Conservation (phyloP, 2,888 invertebrate genomes). For the Eupithecia dodoneata region DNA sequence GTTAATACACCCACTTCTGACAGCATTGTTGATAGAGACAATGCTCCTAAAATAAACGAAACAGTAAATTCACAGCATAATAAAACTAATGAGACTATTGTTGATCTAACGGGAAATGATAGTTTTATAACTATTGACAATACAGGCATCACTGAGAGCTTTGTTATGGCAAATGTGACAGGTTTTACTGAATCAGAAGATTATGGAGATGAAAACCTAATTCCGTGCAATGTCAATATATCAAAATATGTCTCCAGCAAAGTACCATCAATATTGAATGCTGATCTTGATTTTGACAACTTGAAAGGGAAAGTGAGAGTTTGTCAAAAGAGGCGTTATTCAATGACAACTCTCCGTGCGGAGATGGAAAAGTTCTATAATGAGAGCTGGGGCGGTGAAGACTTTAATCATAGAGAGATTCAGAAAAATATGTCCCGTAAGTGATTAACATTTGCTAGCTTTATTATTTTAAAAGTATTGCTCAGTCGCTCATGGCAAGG, state of each 20-base stretch:
- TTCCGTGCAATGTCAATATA: constrained; percentile 43
- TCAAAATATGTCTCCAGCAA: constrained; percentile 73
- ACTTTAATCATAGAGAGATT: constrained; percentile 83
- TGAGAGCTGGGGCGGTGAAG: constrained; percentile 86
- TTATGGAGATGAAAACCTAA: constrained; percentile 51
- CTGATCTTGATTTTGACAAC: constrained; percentile 77
- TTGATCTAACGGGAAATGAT: constrained; percentile 66
- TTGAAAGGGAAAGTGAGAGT: constrained; percentile 71
- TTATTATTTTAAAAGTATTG: not conserved
- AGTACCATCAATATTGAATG: constrained; percentile 73
- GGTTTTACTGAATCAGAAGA: constrained; percentile 64
- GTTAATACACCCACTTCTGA: constrained; percentile 53
- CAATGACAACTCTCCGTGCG: constrained; percentile 69
- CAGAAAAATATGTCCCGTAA: constrained; percentile 87
- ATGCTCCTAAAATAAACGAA: constrained; percentile 3
- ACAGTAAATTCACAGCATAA: constrained; percentile 1
- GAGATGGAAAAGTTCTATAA: constrained; percentile 87
- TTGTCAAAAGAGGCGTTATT: constrained; percentile 67
- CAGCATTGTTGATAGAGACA: constrained; percentile 42
- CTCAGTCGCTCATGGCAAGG: not conserved
- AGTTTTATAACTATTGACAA: constrained; percentile 47
- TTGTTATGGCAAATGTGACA: constrained; percentile 75
- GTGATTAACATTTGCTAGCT: constrained; percentile 45
- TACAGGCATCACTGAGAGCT: constrained; percentile 64
- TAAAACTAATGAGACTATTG: constrained; percentile 47